Percentiles rank a stretch among this genome's conserved stretches.
phyloP scores from a whole-genome alignment of 2,888 invertebrate genomes.

The Parnassius smintheus region DNA sequence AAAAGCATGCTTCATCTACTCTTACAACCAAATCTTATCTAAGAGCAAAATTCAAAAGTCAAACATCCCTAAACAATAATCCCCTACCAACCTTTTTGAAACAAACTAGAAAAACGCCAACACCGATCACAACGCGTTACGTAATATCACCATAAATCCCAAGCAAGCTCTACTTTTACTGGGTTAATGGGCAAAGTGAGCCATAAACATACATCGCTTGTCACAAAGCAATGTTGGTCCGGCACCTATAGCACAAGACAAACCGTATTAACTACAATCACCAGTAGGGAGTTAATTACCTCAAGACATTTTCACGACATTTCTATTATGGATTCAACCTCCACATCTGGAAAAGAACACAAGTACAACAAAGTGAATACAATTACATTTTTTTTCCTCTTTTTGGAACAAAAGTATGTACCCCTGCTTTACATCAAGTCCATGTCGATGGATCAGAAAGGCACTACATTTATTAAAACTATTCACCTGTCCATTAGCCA shows the following conservation, averaged over 20 bases:
- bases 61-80: conserved; percentile 31
- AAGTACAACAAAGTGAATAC: conserved; percentile 81
- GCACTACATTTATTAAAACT: conserved; percentile 17
- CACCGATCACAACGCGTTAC: conserved; percentile 56
- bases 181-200: conserved; percentile 54
- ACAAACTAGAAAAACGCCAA: conserved; percentile 44
- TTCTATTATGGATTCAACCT: conserved; percentile 79
- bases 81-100: conserved; percentile 27
- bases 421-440: conserved; percentile 79
- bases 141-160: conserved; percentile 57
- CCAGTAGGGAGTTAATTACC: conserved; percentile 81
- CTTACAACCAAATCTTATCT: conserved; percentile 17
- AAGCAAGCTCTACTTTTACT: conserved; percentile 72
- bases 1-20: conserved; percentile 30
- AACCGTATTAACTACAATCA: conserved; percentile 75
- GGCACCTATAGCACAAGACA: conserved; percentile 57
- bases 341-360: conserved; percentile 81
- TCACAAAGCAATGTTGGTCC: conserved; percentile 36
- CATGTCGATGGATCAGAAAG: conserved; percentile 51
- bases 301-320: conserved; percentile 80
- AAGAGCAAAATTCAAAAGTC: conserved; percentile 26
- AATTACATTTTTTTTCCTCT: conserved; percentile 44
- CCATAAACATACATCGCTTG: conserved; percentile 35
- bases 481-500: neutral
- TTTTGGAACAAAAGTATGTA: conserved; percentile 57